These are phyloP conservation scores for Anarsia innoxiella DNA, from an alignment of 2,888 invertebrate species.

Conservation along the genomic window DNA sequence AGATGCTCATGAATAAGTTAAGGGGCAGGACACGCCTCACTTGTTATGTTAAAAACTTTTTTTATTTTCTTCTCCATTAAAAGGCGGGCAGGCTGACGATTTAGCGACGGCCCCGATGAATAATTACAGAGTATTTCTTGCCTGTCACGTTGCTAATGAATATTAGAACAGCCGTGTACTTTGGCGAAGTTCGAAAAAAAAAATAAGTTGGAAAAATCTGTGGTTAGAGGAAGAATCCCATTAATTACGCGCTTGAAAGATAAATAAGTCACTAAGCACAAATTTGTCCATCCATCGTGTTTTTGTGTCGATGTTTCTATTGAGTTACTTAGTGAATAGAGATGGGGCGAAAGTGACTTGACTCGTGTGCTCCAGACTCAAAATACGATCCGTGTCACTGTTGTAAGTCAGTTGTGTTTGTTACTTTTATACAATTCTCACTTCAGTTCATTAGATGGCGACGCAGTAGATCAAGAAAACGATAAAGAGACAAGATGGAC, in stretches of 20 bases:
- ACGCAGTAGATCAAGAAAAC: no score
- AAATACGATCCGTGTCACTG: no score
- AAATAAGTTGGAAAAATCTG: no score
- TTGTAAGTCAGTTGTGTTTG: no score
- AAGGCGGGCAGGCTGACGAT: conserved; percentile 54
- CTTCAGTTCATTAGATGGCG: no score
- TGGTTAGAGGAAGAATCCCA: conserved; percentile 44
- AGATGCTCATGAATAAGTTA: conserved; percentile 63
- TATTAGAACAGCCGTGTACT: conserved; percentile 49
- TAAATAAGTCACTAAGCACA: conserved; percentile 66
- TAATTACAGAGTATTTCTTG: conserved; percentile 70
- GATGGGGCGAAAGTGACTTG: no score
- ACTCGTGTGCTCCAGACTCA: no score
- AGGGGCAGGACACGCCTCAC: conserved; percentile 51
- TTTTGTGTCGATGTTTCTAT: conserved; percentile 47
- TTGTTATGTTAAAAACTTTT: conserved; percentile 66
- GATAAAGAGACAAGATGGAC: no score
- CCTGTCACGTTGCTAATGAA: conserved; percentile 69
- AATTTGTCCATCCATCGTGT: conserved; percentile 63
- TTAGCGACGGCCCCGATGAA: conserved; percentile 63
- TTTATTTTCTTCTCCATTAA: conserved; percentile 66
- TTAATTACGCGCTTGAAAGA: conserved; percentile 57
- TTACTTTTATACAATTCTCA: no score
- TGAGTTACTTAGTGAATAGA: conserved; percentile 53
- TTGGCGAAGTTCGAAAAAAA: conserved; percentile 21